These are phyloP conservation scores for Sterrhoptilus dennistouni DNA, from an alignment of 2,113 vertebrate species.

Conservation along the genomic window DNA sequence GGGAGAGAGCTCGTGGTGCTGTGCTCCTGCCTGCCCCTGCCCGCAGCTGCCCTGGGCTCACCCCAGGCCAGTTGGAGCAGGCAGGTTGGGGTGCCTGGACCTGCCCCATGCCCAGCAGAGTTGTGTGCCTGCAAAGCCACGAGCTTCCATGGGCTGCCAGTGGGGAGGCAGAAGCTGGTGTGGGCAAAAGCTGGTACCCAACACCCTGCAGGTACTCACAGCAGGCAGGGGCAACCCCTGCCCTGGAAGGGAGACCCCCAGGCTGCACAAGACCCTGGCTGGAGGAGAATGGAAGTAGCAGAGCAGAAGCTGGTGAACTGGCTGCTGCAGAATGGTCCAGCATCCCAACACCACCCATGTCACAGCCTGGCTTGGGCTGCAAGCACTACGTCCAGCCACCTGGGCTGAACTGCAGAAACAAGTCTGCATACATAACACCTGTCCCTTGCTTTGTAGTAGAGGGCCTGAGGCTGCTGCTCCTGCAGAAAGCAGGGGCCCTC, in stretches of 20 bases:
- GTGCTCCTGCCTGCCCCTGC: constrained; percentile 11
- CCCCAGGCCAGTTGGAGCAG: neutral
- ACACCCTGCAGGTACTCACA: neutral
- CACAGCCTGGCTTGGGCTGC: neutral
- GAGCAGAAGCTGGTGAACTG: fast-evolving
- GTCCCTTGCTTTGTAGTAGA: neutral
- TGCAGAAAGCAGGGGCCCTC: neutral
- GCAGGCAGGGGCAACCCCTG: neutral
- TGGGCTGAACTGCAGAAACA: neutral
- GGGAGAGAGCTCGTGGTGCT: neutral
- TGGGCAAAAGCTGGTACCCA: neutral
- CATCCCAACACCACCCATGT: fast-evolving
- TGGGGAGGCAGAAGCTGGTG: neutral
- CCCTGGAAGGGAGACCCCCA: neutral
- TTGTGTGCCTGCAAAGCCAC: fast-evolving
- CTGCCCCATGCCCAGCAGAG: neutral
- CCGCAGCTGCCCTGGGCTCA: neutral
- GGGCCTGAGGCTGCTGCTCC: neutral
- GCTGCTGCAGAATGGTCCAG: neutral
- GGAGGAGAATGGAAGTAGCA: fast-evolving
- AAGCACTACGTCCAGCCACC: neutral
- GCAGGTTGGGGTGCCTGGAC: neutral
- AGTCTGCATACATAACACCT: neutral
- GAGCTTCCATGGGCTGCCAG: neutral
- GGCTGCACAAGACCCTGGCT: fast-evolving